Evolutionary conservation across 2,797 vertebrate genomes (phyloP), one percentile per base, ranked within the genome.

Genomic region (Benthosema pterotum): DNA sequence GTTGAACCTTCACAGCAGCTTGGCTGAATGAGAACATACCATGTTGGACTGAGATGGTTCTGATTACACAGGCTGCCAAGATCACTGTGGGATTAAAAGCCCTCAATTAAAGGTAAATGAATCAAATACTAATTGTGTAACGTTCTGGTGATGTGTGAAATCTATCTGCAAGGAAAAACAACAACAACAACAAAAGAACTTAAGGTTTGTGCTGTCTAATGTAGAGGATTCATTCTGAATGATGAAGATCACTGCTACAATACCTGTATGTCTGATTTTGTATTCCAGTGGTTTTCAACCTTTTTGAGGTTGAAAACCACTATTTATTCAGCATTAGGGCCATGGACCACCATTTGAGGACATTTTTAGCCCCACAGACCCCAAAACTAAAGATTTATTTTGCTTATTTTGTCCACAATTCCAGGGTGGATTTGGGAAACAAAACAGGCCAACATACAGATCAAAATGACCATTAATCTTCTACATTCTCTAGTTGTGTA

Each of bases 101-200:
- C 6, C 7, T 13, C 25, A 74, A 72, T 74, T 64, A 64, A 73
- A 77, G 53, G 42, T 63, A 83, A 79, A 88, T 68, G 53, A 80
- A 79, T 58, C 74, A 71, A 69, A 79, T 78, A 62, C 65, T 59
- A 57, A 18, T 61, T 66, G 73, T 57, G 63, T 65, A 72, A 80
- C 77, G 65, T 75, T 79, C 77, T 67, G 63, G 57, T 22, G 69
- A 53, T 63, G 73, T 80, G 66, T 66, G 63, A 80, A 80, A 80
- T 84, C 42, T 49, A 59, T 16, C 8, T 75, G 54, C 43, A 63
- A 68, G 58, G n/a, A n/a, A n/a, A n/a, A n/a, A n/a, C 46, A 66
- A 65, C 52, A 66, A 69, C n/a, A n/a, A n/a, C n/a, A 42, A 16
- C 63, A 42, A 25, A 13, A 54, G 25, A 5, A 38, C 32, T 9